Base-by-base conservation (phyloP, 2,888 invertebrate genomes). In the Ormyrus labotus region DNA sequence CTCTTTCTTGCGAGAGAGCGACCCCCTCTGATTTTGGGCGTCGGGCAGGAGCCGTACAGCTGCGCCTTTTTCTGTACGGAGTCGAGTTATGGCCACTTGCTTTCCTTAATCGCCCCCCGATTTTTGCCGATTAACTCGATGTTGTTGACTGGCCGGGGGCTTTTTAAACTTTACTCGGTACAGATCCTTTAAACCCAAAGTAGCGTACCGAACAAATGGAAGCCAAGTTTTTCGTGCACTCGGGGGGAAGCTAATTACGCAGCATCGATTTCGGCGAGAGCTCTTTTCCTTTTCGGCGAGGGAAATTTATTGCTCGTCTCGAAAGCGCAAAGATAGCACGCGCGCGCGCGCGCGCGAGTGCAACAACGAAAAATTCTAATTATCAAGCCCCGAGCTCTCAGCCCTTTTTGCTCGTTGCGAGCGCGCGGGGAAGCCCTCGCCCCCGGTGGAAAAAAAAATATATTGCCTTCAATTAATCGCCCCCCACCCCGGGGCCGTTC, bases 381-480 rank as follows among this genome's bases (percentile, higher is more conserved):
- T 81, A 81, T 63, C 80, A 8, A 50, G 58, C 80, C 34, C 11
- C 57, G 55, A 53, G 10, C 61, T 65, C 48, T 5, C 45, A 8
- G 47, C 13, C 67, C 48, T 58, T 34, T 51, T 45, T 13, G 51
- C 50, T 19, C n/a, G 10, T 10, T 8, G 34, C 13, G 67, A 64
- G n/a, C 7, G 51, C 50, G 5, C 6, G 47, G 19, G 34, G 34
- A 34, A 34, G 34, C 34, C 34, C 34, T 0, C 19, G n/a, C 51
- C 53, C 48, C 68, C 51, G 70, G 68, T 65, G 34, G 53, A 77
- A 70, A 71, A 73, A 34, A 34, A 65, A 74, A 81, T 73, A 78
- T 81, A 81, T 81, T 74, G 78, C 78, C 77, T 81, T 78, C 73
- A 78, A 81, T 81, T 81, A 81, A 81, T 81, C 81, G 77, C n/a